A percentile compares a stretch with the other conserved stretches of the same genome.
phyloP scores from a whole-genome alignment of 2,113 vertebrate species.

The Melanotaenia duboulayi region DNA sequence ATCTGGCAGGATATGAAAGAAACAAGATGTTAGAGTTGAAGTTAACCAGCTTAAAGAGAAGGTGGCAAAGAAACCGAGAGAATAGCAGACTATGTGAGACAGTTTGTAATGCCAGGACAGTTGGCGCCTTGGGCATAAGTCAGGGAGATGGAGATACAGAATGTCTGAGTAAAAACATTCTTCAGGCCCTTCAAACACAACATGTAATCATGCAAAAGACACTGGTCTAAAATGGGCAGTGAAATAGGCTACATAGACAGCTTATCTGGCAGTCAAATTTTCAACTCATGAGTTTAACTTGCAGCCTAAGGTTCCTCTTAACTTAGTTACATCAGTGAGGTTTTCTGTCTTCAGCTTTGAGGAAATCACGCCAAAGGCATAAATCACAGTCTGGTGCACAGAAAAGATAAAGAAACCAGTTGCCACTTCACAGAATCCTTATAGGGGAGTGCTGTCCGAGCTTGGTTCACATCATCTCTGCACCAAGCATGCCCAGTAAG shows the following conservation, averaged over 20 bases:
- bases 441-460: conserved; percentile 30
- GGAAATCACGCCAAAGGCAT: conserved; percentile 37
- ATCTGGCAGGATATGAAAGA: conserved; percentile 29
- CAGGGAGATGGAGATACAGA: conserved; percentile 21
- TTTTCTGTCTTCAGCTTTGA: conserved; percentile 35
- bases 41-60: conserved; percentile 52
- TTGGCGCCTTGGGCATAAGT: conserved; percentile 3
- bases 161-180: conserved; percentile 42
- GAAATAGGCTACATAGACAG: neutral
- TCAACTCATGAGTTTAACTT: conserved; percentile 15
- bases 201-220: conserved; percentile 13
- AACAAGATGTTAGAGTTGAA: conserved; percentile 29
- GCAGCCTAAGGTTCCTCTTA: conserved; percentile 38
- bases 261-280: conserved; percentile 28
- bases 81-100: conserved; percentile 28
- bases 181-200: conserved; percentile 24
- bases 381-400: conserved; percentile 6
- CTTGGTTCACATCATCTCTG: conserved; percentile 16
- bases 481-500: conserved; percentile 41
- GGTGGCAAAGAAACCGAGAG: conserved; percentile 59
- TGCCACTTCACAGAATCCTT: conserved; percentile 33
- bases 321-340: conserved; percentile 29
- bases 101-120: conserved; percentile 37
- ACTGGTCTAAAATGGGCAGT: conserved; percentile 18
- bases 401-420: conserved; percentile 10